Evolutionary conservation across 2,888 invertebrate species (phyloP), one percentile per base, ranked within the genome.

Genomic region (Eudemis profundana): DNA sequence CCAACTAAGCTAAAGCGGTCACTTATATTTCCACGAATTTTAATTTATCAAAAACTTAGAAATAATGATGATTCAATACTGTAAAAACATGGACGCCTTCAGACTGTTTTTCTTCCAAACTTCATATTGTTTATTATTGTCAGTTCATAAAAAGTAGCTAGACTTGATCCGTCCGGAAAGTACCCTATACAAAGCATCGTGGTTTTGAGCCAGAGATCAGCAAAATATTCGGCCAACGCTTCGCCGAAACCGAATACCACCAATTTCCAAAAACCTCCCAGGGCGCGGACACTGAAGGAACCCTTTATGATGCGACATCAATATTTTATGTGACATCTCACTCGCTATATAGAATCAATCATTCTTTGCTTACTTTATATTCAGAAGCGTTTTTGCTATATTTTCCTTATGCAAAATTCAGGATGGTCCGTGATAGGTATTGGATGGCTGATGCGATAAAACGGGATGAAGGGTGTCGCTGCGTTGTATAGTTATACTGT

Each of bases 311-410:
- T 29, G 12, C 36, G 46, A 61, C 49, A 81, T 83, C 81, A 82
- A 85, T 85, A 83, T 83, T 85, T 83, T 82, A 84, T 81, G 78
- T 69, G 81, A 79, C 82, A 78, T 74, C 73, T 70, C 75, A 70
- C 72, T 69, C 69, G 68, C 69, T 68, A 75, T 79, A 77, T 78
- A 78, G 76, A 84, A 85, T 85, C 84, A 85, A 84, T 85, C 84
- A 85, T 84, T 77, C 76, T 68, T 50, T 73, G 72, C 75, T 72
- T 81, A 82, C 79, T 86, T 84, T 81, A 81, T 85, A 86, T 86
- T 84, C 84, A 69, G 73, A 76, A 76, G 75, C 69, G 77, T 82
- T 80, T 82, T 82, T 82, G 68, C 69, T 68, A 70, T 73, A 74
- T 74, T 77, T 74, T 70, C 69, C 68, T 71, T 66, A 72, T 70